Conservation (phyloP, 2,113 vertebrate genomes). For the Collichthys lucidus region DNA sequence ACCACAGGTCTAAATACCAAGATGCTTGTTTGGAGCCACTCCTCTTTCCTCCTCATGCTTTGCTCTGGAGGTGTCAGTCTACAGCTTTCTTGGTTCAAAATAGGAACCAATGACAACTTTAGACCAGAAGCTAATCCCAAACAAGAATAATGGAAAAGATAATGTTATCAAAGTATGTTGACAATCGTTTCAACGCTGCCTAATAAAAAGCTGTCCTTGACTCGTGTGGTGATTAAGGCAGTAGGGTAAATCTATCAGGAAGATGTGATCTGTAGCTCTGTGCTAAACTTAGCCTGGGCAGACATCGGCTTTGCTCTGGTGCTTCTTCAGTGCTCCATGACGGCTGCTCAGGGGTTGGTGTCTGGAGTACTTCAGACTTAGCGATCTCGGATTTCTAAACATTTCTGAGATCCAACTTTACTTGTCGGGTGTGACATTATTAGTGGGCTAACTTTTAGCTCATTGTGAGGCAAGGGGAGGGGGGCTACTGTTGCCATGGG, state of each 20-base stretch:
- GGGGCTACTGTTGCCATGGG: slow-evolving; percentile 41
- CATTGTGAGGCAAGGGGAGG: not conserved
- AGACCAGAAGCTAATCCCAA: slow-evolving; percentile 2
- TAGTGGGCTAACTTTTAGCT: not conserved
- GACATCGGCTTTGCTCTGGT: slow-evolving; percentile 30
- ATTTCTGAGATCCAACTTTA: not conserved
- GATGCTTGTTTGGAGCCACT: not conserved
- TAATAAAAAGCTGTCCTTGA: not conserved
- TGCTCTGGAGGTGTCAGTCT: not conserved
- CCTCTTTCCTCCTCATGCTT: not conserved
- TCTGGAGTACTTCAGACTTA: not conserved
- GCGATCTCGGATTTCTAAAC: not conserved
- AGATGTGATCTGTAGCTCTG: slow-evolving; percentile 33
- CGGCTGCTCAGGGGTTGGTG: not conserved
- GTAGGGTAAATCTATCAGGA: slow-evolving; percentile 28
- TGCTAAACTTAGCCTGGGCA: slow-evolving; percentile 48
- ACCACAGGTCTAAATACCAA: not conserved
- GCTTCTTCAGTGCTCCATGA: not conserved
- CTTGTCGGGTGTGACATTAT: not conserved
- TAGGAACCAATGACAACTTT: not conserved
- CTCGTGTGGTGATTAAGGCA: slow-evolving; percentile 20
- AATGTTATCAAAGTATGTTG: no score
- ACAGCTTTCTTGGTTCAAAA: not conserved
- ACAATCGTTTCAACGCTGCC: not conserved
- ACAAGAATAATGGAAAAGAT: not conserved